These are phyloP conservation scores for Periophthalmodon schlosseri DNA, from an alignment of 2,113 vertebrate species.

Conservation along the genomic window DNA sequence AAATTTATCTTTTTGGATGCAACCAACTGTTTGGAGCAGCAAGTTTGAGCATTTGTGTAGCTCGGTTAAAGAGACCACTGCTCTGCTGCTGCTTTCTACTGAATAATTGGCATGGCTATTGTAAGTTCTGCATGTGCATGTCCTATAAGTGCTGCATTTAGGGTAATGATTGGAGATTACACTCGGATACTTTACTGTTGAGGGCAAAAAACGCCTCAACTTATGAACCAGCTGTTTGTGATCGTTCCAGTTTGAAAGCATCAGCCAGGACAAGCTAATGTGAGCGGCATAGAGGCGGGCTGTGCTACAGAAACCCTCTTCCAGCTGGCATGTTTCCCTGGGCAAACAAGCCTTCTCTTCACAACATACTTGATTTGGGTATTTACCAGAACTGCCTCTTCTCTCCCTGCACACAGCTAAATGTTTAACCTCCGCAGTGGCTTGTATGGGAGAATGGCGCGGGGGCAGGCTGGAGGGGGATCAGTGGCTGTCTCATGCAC, in stretches of 20 bases:
- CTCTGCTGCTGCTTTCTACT: too few relatives aligned
- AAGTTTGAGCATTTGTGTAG: not conserved
- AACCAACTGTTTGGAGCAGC: not conserved
- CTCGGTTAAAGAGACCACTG: too few relatives aligned
- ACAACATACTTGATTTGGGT: slow-evolving; percentile 35
- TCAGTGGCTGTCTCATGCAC: slow-evolving; percentile 53
- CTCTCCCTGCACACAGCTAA: slow-evolving; percentile 59
- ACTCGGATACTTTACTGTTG: slow-evolving; percentile 33
- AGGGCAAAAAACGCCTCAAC: slow-evolving; percentile 44
- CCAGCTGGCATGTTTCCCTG: slow-evolving; percentile 63
- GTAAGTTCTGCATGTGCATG: not conserved
- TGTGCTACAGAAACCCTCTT: slow-evolving; percentile 44
- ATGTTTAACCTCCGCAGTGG: slow-evolving; percentile 63
- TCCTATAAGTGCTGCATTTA: not conserved
- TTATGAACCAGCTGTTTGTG: slow-evolving; percentile 58
- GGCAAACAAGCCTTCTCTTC: slow-evolving; percentile 28
- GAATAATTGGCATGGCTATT: too few relatives aligned
- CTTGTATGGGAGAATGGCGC: slow-evolving; percentile 44
- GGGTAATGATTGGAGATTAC: slow-evolving; percentile 17
- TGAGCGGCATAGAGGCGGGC: slow-evolving; percentile 54
- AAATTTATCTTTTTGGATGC: not conserved
- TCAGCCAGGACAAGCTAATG: slow-evolving; percentile 43
- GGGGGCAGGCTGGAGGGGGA: slow-evolving; percentile 61
- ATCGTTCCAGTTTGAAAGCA: slow-evolving; percentile 32
- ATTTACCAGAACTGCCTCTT: slow-evolving; percentile 53